These are phyloP conservation scores for Chlorospingus semifuscus DNA, from an alignment of 2,797 vertebrate genomes.

Conservation along the genomic window DNA sequence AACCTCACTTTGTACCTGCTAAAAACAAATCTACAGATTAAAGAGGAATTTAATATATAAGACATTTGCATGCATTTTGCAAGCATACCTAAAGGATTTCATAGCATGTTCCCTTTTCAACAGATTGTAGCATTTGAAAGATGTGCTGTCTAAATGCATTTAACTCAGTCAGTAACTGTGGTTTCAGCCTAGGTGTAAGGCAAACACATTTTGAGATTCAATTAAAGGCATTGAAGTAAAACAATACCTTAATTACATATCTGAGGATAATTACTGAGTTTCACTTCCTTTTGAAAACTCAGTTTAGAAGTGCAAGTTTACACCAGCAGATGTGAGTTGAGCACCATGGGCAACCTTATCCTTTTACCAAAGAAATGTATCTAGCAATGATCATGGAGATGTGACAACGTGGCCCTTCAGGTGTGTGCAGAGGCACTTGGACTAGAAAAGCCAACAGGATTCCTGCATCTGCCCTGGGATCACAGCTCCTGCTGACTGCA, in stretches of 20 bases:
- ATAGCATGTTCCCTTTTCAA: not conserved
- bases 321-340: not conserved
- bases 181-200: not conserved
- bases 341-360: not conserved
- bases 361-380: not conserved
- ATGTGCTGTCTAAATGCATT: not conserved
- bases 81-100: not conserved
- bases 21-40: not conserved
- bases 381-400: not conserved
- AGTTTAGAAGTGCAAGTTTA: not conserved
- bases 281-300: not conserved
- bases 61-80: not conserved
- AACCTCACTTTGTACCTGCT: not conserved
- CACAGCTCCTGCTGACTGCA: not conserved
- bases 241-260: not conserved
- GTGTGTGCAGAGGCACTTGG: not conserved
- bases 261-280: not conserved
- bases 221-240: not conserved
- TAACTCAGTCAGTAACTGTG: not conserved
- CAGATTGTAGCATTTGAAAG: not conserved
- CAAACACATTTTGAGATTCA: not conserved
- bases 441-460: not conserved
- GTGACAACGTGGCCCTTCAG: not conserved
- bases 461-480: not conserved
- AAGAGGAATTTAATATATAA: not conserved